A percentile compares a stretch with the other conserved stretches of the same genome.
Conservation (phyloP, 2,888 invertebrate species). For the Dryadula phaetusa region DNA sequence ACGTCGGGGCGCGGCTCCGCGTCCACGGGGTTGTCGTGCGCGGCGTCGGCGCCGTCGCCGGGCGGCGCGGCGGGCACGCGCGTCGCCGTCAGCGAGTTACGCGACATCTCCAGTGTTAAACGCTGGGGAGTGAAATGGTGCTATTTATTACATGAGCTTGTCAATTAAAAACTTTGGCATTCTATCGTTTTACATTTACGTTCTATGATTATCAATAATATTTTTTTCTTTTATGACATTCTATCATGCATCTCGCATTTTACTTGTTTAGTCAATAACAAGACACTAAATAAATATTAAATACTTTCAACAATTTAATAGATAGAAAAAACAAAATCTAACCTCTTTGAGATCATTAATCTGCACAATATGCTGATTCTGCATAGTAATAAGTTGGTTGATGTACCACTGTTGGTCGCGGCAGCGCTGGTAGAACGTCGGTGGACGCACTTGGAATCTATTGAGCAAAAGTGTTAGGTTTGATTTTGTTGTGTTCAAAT, state of each 20-base stretch:
- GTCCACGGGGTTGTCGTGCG: conserved; percentile 75
- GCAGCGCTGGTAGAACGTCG: conserved; percentile 96
- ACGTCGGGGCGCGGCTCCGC: conserved; percentile 63
- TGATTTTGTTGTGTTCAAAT: too few species aligned
- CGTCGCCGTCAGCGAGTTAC: conserved; percentile 86
- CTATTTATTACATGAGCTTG: too few species aligned
- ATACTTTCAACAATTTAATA: too few species aligned
- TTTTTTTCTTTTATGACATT: too few species aligned
- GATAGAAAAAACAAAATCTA: conserved; percentile 37
- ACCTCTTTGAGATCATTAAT: conserved; percentile 94
- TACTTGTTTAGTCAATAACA: too few species aligned
- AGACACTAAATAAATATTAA: too few species aligned
- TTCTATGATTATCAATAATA: too few species aligned
- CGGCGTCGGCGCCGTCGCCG: conserved; percentile 60
- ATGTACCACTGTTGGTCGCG: conserved; percentile 97
- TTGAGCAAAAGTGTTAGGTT: neutral
- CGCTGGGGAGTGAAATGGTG: conserved; percentile 84
- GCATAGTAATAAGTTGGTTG: conserved; percentile 91
- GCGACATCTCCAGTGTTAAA: conserved; percentile 87
- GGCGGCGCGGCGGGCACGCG: conserved; percentile 55
- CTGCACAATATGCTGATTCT: conserved; percentile 91
- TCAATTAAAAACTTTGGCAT: too few species aligned
- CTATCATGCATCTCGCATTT: too few species aligned
- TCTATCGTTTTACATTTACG: too few species aligned
- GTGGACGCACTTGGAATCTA: conserved; percentile 95